Evolutionary conservation across 2,113 vertebrate species (phyloP).

Genomic region (Bubo blakistoni): DNA sequence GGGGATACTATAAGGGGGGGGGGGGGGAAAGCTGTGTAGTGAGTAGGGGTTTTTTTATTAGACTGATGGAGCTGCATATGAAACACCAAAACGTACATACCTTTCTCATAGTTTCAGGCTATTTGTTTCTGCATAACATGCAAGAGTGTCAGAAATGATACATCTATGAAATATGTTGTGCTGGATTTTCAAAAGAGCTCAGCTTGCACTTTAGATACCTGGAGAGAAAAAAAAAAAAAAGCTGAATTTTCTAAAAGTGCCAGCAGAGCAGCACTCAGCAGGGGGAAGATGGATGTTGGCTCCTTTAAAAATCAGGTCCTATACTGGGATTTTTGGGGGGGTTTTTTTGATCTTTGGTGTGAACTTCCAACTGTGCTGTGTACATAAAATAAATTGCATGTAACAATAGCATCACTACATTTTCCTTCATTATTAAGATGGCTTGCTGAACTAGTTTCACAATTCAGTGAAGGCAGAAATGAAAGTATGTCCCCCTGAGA

Average conservation of each 20-base stretch:
- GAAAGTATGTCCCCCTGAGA: constrained; percentile 4
- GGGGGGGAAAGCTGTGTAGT: background rate
- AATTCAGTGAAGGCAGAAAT: constrained; percentile 39
- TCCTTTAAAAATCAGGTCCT: constrained; percentile 39
- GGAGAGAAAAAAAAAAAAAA: background rate
- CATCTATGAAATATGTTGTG: background rate
- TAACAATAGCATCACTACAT: constrained; percentile 14
- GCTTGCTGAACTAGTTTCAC: constrained; percentile 37
- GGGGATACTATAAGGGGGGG: background rate
- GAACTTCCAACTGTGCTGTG: constrained; percentile 42
- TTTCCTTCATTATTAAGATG: constrained; percentile 41
- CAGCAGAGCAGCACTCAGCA: background rate
- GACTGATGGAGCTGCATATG: background rate
- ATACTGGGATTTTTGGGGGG: background rate
- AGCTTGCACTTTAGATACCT: constrained; percentile 1
- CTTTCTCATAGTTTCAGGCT: background rate
- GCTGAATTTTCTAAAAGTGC: constrained; percentile 9
- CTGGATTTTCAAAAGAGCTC: constrained; percentile 26
- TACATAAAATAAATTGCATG: constrained; percentile 50
- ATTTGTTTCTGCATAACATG: background rate
- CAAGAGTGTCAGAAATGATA: background rate
- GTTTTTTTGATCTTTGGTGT: background rate
- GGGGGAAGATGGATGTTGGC: constrained; percentile 24
- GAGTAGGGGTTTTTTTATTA: background rate
- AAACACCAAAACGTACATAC: background rate